Evolutionary conservation across 2,113 vertebrate species (phyloP), one percentile per base, ranked within the genome.

Genomic region (Sorex fumeus): DNA sequence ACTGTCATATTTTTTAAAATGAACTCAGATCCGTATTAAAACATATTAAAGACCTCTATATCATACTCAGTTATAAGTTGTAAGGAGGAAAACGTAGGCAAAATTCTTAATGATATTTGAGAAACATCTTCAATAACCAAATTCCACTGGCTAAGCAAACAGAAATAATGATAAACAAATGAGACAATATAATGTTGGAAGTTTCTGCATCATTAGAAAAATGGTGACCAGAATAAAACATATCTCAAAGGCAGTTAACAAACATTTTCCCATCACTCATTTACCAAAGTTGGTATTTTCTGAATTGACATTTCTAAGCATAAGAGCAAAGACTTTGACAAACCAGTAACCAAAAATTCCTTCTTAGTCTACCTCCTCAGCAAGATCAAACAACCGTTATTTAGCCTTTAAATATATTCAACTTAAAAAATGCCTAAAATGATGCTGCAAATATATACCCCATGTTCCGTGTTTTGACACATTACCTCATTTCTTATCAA

Each of bases 301-400:
- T 82, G 3, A 30, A 88, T 34, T 84, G 62, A 67, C 30, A 84
- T 30, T 12, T 32, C 6, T 67, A 72, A 21, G 23, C 32, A 87
- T 12, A 91, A 66, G 88, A 6, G 30, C 16, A 74, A 69, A 74
- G 25, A 67, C 11, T 84, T 94, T 84, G 91, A 78, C 6, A 94
- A 81, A 19, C 53, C 40, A 13, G 36, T 47, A 74, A 57, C 2
- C 25, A 40, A 47, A 67, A 83, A 50, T 66, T 50, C 16, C 19
- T 15, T 75, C 90, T 84, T 50, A 50, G 43, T 30, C 72, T 94
- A 75, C 90, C 15, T 45, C n/a, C n/a, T n/a, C n/a, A n/a, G 10
- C 71, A 79, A 36, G 32, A 90, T 5, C 53, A 93, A 88, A 30
- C 57, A 53, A 88, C 15, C n/a, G 91, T 5, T n/a, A n/a, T n/a